Evolutionary conservation across 1,140 invertebrate species (phyloP).

Genomic region (Pararge aegeria): DNA sequence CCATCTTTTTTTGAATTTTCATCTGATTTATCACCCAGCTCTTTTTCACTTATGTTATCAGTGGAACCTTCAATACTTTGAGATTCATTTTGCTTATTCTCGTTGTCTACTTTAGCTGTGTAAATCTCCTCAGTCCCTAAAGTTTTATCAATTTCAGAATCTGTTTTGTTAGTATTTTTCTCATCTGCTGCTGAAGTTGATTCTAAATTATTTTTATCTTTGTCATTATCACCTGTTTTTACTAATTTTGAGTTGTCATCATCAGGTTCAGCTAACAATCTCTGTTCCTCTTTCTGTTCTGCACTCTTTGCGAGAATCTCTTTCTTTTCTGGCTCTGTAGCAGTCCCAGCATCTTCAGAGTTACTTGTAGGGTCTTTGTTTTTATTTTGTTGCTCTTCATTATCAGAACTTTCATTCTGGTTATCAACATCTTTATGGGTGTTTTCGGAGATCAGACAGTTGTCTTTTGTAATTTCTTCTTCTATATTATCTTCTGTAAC

Average conservation of each 20-base stretch:
- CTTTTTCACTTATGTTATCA: neutral
- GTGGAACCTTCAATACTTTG: neutral
- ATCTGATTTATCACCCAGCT: neutral
- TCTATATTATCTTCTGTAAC: neutral
- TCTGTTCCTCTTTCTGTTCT: constrained; percentile 26
- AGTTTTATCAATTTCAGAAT: neutral
- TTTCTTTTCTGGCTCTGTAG: constrained; percentile 6
- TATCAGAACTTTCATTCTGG: constrained; percentile 6
- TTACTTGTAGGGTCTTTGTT: constrained; percentile 14
- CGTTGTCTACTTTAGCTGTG: neutral
- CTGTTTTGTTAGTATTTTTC: neutral
- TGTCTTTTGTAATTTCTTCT: neutral
- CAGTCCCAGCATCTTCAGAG: constrained; percentile 8
- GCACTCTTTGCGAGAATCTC: constrained; percentile 11
- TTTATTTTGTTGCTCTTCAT: neutral
- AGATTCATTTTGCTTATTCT: neutral
- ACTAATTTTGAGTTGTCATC: constrained; percentile 11
- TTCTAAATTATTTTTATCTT: constrained; percentile 2
- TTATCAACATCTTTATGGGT: constrained; percentile 7
- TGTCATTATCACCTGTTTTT: neutral
- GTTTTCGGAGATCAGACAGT: neutral
- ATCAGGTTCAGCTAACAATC: constrained; percentile 22
- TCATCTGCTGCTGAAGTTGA: neutral
- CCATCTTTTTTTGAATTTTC: neutral
- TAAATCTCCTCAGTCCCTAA: neutral